These are phyloP conservation scores for Enteromius paludinosus DNA, from an alignment of 2,797 vertebrate species.

Conservation along the genomic window DNA sequence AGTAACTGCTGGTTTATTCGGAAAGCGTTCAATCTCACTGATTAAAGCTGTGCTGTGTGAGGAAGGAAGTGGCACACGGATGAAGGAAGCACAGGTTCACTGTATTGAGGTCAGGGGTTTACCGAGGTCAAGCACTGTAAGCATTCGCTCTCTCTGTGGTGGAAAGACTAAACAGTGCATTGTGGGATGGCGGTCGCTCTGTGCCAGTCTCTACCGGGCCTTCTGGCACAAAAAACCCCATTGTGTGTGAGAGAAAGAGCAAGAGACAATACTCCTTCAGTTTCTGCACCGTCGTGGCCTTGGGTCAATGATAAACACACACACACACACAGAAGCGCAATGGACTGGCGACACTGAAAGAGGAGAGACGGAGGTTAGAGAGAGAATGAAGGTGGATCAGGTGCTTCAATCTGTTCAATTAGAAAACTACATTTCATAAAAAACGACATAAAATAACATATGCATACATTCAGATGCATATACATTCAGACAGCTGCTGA, in stretches of 20 bases:
- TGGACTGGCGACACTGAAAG: neutral
- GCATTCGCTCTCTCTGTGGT: slow-evolving; percentile 64
- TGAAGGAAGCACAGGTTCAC: neutral
- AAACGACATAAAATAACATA: neutral
- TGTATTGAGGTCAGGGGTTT: slow-evolving; percentile 49
- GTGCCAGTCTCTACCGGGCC: slow-evolving; percentile 72
- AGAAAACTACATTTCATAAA: neutral
- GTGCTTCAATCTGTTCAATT: neutral
- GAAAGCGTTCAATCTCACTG: neutral
- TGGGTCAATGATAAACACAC: neutral
- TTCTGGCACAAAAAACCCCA: slow-evolving; percentile 58
- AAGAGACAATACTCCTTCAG: slow-evolving; percentile 61
- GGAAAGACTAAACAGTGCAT: slow-evolving; percentile 61
- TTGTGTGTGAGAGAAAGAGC: slow-evolving; percentile 21
- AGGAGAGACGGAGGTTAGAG: slow-evolving; percentile 9
- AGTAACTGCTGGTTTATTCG: neutral
- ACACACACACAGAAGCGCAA: neutral
- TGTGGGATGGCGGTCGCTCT: slow-evolving; percentile 64
- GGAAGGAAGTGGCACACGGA: neutral
- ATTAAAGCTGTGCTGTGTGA: neutral
- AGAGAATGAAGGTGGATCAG: neutral
- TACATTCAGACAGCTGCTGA: neutral
- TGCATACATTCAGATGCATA: neutral
- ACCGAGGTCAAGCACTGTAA: slow-evolving; percentile 57
- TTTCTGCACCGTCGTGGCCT: slow-evolving; percentile 44